Percentiles rank a stretch among this genome's conserved stretches.
Conservation (phyloP, 1,140 invertebrate genomes). For the Leptonema lineaticorne region DNA sequence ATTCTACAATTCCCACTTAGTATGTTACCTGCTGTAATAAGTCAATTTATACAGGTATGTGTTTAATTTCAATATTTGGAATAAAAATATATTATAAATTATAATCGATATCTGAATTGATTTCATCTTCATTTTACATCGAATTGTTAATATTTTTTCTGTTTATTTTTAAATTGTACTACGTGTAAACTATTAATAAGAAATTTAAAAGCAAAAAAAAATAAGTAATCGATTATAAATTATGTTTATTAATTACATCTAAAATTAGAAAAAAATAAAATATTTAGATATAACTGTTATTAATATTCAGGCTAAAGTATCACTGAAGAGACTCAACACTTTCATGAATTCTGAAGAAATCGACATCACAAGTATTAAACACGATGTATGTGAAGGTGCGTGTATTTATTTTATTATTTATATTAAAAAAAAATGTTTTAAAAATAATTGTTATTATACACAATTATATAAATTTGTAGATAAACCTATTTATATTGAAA, state of each 20-base stretch:
- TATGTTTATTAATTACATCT: neutral
- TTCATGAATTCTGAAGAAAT: conserved; percentile 88
- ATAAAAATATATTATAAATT: neutral
- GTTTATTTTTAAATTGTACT: no score
- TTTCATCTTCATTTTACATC: neutral
- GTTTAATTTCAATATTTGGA: neutral
- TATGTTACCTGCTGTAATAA: conserved; percentile 87
- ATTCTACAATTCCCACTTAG: conserved; percentile 92
- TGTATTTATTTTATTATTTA: neutral
- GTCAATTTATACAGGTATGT: conserved; percentile 85
- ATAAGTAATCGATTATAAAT: neutral
- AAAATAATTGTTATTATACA: neutral
- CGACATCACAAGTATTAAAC: conserved; percentile 72
- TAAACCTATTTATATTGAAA: conserved; percentile 74
- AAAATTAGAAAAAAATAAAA: no score
- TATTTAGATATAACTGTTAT: neutral
- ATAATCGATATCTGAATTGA: no score
- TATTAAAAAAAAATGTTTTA: conserved; percentile 1
- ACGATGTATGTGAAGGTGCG: conserved; percentile 71
- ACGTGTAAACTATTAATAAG: no score
- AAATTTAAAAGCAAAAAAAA: no score
- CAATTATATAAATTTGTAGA: conserved; percentile 51
- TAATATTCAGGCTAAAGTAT: conserved; percentile 68
- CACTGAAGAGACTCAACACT: conserved; percentile 82
- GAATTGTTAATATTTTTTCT: no score